phyloP scores from a whole-genome alignment of 2,888 invertebrate genomes.

The Nebria salina region DNA sequence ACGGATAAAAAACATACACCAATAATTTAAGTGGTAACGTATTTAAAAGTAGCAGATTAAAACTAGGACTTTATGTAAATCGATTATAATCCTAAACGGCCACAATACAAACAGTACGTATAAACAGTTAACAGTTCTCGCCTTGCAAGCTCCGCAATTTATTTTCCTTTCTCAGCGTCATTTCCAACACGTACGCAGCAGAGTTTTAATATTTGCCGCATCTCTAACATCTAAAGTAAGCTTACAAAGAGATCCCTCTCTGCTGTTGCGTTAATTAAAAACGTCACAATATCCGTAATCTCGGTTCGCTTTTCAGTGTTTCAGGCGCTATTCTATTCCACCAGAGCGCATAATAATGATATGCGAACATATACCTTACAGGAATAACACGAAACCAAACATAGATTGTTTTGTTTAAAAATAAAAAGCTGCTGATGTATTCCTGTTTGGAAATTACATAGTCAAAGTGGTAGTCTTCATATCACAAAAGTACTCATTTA shows the following conservation, averaged over 20 bases:
- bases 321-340: not conserved
- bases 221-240: not conserved
- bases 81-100: not conserved
- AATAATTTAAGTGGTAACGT: constrained; percentile 3
- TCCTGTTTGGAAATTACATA: no score
- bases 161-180: not conserved
- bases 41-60: not conserved
- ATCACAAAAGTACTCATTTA: no score
- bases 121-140: not conserved
- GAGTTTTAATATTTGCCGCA: constrained; percentile 1
- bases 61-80: not conserved
- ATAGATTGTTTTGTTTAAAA: not conserved
- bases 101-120: not conserved
- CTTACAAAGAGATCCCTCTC: constrained; percentile 4
- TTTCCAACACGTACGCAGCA: not conserved
- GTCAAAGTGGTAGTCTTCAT: no score
- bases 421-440: no score
- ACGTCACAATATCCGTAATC: constrained; percentile 27
- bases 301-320: constrained; percentile 9
- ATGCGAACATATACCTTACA: not conserved
- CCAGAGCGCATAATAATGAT: not conserved
- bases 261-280: constrained; percentile 15
- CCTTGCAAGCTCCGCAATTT: not conserved
- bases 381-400: not conserved
- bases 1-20: not conserved